Evolutionary conservation across 2,888 invertebrate genomes (phyloP), one percentile per base, ranked within the genome.

Genomic region (Halocaridina rubra): DNA sequence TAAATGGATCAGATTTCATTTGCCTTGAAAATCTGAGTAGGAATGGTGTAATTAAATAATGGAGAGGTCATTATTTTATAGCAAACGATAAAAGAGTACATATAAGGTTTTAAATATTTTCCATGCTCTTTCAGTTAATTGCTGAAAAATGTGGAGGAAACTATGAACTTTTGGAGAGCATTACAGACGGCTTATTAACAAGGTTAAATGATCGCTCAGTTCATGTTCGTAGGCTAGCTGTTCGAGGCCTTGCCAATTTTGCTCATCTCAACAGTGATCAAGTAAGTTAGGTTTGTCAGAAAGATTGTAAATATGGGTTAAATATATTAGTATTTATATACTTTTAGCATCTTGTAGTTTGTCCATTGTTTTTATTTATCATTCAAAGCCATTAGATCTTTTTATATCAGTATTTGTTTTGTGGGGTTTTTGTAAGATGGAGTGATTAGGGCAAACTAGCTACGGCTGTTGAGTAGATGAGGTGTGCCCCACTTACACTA

Each of bases 131-230:
- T 16, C 81, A 88, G 88, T 76, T 88, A 64, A 86, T 86, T 30
- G 82, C 85, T 46, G 88, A 88, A 79, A 85, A 82, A 39, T 88
- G 88, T 74, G 85, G 88, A 10, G 88, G 88, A 13, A 85, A 88
- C 53, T 86, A 78, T 61, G 88, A 88, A 53, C 71, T 86, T 16
- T 33, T 88, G 46, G 85, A 84, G 22, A 84, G 59, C n/a, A 82
- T 88, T 16, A 88, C 86, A n/a, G 77, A 84, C 32, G 81, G 85
- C n/a, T 61, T 88, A 16, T 71, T 88, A 30, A 69, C 80, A 22
- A 53, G 81, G 19, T 77, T 86, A n/a, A 82, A 88, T 33, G 88
- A 88, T 67, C 78, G 81, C 7, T 88, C 85, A 0, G 79, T 82
- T 4, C 81, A 84, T 5, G 88, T 88, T 33, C 80, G 88, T 1